Evolutionary conservation across 2,797 vertebrate species (phyloP), one percentile per base, ranked within the genome.

Genomic region (Enteromius unitaeniatus): DNA sequence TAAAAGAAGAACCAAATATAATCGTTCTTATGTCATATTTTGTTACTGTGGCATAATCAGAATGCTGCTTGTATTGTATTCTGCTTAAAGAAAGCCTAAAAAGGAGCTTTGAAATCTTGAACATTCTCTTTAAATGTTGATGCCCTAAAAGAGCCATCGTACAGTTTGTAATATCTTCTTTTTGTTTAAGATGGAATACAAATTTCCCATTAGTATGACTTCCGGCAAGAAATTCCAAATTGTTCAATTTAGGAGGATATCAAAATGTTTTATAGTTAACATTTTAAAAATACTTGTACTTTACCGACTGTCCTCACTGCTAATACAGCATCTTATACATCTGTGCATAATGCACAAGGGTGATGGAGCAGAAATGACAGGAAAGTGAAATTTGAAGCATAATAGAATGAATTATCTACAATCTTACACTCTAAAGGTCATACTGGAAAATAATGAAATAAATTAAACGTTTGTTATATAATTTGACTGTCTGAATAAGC

Each of bases 341-440:
- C 51, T 34, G 3, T n/a, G 45, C 5, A 1, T 47, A 53, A 76
- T 65, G 15, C 40, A n/a, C 21, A 81, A 28, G 23, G 8, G 17
- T 4, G 21, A 34, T 49, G n/a, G 42, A 53, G 19, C 8, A 53
- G 34, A 75, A 26, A 53, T 58, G n/a, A 34, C 0, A 37, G 49
- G 6, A 4, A 42, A 31, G 26, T 47, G 26, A 62, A 15, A 31
- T 81, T 17, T 11, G 11, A 23, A 60, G 28, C 21, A 65, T 21
- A 21, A 17, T 81, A 31, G 47, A 34, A 49, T 45, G 26, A 64
- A 4, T 28, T 23, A 76, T 17, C 45, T 7, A 47, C n/a, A 53
- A 47, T 85, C 87, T 86, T 87, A 87, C 80, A 81, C 70, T 89
- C 87, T 94, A 93, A 95, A 95, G 94, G 94, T 95, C 94, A 93